Evolutionary conservation across 2,797 vertebrate genomes (phyloP), one percentile per base, ranked within the genome.

Genomic region (Alauda arvensis): DNA sequence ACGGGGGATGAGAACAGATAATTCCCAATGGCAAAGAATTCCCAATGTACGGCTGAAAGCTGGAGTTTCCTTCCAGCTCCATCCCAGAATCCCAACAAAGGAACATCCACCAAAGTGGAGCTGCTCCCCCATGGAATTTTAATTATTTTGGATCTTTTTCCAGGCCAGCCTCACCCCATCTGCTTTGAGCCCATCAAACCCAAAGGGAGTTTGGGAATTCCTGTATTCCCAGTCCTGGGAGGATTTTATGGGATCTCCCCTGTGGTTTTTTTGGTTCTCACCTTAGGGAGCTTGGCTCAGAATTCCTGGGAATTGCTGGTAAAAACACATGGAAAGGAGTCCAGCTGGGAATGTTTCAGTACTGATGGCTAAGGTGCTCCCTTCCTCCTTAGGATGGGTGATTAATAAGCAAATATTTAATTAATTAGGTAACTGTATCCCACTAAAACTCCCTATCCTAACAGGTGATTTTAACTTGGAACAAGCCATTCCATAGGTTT

Each of bases 161-260:
- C 37, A 37, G 37, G 37, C 37, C 37, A 37, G 37, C 37, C 37
- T 37, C 37, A 98, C 39, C 98, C 98, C 37, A 37, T 84, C 98
- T 99, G 97, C 1, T 96, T 97, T 66, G 98, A 99, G 75, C 96
- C 96, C 21, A 96, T 98, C 91, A 98, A 97, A 89, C 97, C 98
- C 79, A 75, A 98, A 98, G 98, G 99, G 87, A 97, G 98, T 96
- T 40, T 46, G 39, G 20, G 18, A 88, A 59, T 85, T 52, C 86
- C 25, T 0, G 2, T 7, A 1, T 26, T 76, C 37, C n/a, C 40
- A 0, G 1, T 20, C 40, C 8, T 3, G 3, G 18, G 5, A 2
- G 1, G 1, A 2, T 75, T 60, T 29, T 14, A 4, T 1, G 5
- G 80, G 31, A 59, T 8, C 8, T 37, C 1, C 20, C 5, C 0